A percentile compares a stretch with the other conserved stretches of the same genome.
phyloP scores from a whole-genome alignment of 1,140 invertebrate species.

The Portunus trituberculatus region DNA sequence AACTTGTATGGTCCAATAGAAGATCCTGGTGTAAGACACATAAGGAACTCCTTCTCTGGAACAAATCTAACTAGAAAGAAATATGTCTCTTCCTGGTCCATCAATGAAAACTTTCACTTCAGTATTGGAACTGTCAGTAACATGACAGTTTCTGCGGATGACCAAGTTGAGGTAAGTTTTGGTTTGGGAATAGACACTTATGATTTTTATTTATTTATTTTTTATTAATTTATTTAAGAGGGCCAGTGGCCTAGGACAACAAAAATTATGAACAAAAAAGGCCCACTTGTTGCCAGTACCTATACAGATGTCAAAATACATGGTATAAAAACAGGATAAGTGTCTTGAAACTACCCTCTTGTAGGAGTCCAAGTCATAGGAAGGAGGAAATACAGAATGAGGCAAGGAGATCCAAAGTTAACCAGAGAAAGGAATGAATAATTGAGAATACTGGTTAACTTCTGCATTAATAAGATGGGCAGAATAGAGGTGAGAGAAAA shows the following conservation, averaged over 20 bases:
- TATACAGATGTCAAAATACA: too few relatives aligned
- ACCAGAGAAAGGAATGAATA: too few relatives aligned
- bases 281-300: too few relatives aligned
- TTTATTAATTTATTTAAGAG: background rate
- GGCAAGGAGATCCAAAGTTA: too few relatives aligned
- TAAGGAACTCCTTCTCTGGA: slow-evolving; percentile 84
- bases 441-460: too few relatives aligned
- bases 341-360: too few relatives aligned
- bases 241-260: background rate
- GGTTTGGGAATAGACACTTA: background rate
- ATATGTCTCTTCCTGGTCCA: slow-evolving; percentile 87
- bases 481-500: too few relatives aligned
- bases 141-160: slow-evolving; percentile 88
- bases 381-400: too few relatives aligned
- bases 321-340: too few relatives aligned
- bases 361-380: too few relatives aligned
- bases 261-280: background rate
- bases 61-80: slow-evolving; percentile 85
- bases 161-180: slow-evolving; percentile 85
- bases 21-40: slow-evolving; percentile 81
- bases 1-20: slow-evolving; percentile 83
- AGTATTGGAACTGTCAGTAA: slow-evolving; percentile 87
- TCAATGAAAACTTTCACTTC: slow-evolving; percentile 87
- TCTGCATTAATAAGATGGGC: too few relatives aligned
- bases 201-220: background rate